Evolutionary conservation across 1,140 invertebrate genomes (phyloP), one percentile per base, ranked within the genome.

Genomic region (Diploscapter pachys): DNA sequence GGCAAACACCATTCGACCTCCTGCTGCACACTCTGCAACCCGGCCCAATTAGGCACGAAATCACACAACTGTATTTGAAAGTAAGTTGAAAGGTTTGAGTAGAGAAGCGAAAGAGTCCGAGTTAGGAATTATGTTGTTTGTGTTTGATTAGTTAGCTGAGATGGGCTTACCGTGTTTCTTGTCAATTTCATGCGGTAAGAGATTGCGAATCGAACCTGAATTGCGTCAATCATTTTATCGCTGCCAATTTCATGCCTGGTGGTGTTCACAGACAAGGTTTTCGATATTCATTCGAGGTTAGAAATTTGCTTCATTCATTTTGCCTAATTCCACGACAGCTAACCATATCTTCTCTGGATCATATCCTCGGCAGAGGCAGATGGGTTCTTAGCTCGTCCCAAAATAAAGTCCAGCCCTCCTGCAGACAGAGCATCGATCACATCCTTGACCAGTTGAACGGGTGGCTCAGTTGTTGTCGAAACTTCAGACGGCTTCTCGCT

Each of bases 1-100:
- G 51, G 77, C 57, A 63, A 85, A 83, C 6, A 59, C 65, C n/a
- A 83, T 57, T 62, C 65, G 54, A n/a, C 81, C 81, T 31, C 31
- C 31, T 31, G 31, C 31, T 31, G 31, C 31, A 31, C 31, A 31
- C 31, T 31, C 31, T 31, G 31, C 31, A 31, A 31, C 31, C 31
- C 31, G 31, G 31, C 31, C 31, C 31, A 31, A 31, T 31, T 31
- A 31, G 31, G 31, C 31, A 31, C 31, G 31, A 31, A 31, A 31
- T 31, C 31, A 31, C 31, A 31, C 31, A 31, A 31, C 31, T 31
- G 31, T 31, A 31, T 31, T 31, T 31, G 31, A 31, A 31, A 31
- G 31, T 31, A 31, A 31, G 31, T 31, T 31, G 31, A 31, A 31
- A 31, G 31, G 52, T 59, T 62, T 57, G 11, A 69, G 79, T 9